A percentile compares a stretch with the other conserved stretches of the same genome.
Conservation (phyloP, 2,888 invertebrate species). For the Cryptocephalus primarius region DNA sequence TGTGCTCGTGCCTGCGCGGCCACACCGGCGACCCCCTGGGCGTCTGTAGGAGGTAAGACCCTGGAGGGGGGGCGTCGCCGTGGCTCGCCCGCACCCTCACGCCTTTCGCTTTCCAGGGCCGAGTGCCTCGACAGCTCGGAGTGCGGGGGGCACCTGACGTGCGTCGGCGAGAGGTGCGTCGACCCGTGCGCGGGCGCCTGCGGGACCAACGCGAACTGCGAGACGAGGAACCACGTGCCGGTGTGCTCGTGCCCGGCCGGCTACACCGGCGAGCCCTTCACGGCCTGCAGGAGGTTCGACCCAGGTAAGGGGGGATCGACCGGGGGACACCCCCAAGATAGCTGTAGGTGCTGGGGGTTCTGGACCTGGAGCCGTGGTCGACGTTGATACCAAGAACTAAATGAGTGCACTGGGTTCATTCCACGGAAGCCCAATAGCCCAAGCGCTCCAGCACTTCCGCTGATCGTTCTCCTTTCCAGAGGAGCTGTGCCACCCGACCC, state of each 20-base stretch:
- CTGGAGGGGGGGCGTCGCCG: not conserved
- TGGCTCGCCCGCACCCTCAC: not conserved
- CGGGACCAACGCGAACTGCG: conserved; percentile 65
- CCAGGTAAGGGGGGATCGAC: conserved; percentile 45
- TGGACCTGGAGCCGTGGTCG: no score
- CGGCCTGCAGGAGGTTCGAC: conserved; percentile 58
- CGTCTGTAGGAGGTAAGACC: conserved; percentile 46
- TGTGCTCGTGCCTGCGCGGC: conserved; percentile 69
- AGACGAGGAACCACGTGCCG: conserved; percentile 65
- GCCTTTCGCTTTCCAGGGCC: conserved; percentile 14
- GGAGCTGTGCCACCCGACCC: conserved; percentile 72
- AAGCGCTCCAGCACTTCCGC: no score
- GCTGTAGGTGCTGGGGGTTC: no score
- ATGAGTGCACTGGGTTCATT: no score
- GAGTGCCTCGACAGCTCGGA: conserved; percentile 56
- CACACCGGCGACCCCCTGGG: conserved; percentile 70
- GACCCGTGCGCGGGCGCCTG: conserved; percentile 71
- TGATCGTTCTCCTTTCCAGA: no score
- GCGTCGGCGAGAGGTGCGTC: conserved; percentile 65
- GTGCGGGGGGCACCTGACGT: conserved; percentile 60
- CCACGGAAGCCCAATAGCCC: no score
- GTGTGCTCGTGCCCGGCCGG: conserved; percentile 69
- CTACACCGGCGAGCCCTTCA: conserved; percentile 70
- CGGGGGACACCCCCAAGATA: no score
- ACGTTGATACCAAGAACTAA: no score